Conservation (phyloP, 2,797 vertebrate species). For the Leucoraja ocellata region DNA sequence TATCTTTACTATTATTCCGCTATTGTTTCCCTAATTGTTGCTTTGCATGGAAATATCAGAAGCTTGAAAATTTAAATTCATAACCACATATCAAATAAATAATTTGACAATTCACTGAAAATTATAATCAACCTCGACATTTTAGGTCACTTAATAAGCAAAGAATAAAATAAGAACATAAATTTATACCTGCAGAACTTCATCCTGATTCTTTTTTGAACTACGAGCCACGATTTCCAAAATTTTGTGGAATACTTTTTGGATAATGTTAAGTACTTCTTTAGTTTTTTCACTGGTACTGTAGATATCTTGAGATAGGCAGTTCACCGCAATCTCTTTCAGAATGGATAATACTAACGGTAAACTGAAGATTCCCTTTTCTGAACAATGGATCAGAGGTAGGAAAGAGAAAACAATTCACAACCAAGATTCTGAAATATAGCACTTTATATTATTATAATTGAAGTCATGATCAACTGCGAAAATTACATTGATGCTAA, state of each 20-base stretch:
- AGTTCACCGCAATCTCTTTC: constrained; percentile 67
- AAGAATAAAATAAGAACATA: neutral
- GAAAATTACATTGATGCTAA: neutral
- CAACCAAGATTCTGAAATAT: neutral
- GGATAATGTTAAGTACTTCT: constrained; percentile 60
- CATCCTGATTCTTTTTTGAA: constrained; percentile 66
- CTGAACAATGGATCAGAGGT: constrained; percentile 51
- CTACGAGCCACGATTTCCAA: constrained; percentile 66
- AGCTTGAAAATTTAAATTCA: too few relatives aligned
- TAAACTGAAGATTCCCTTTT: constrained; percentile 65
- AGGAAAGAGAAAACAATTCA: neutral
- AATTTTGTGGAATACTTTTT: constrained; percentile 79
- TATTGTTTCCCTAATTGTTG: too few relatives aligned
- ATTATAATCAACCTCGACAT: neutral
- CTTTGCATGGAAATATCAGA: too few relatives aligned
- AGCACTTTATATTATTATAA: neutral
- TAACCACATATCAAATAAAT: too few relatives aligned
- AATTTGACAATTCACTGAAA: too few relatives aligned
- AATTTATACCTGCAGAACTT: constrained; percentile 66
- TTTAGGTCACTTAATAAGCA: neutral
- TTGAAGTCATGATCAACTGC: neutral
- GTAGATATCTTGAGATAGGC: constrained; percentile 49
- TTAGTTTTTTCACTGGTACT: constrained; percentile 45
- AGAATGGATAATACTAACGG: constrained; percentile 65
- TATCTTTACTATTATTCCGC: too few relatives aligned